Evolutionary conservation across 2,888 invertebrate species (phyloP), one percentile per base, ranked within the genome.

Genomic region (Xestia ashworthii): DNA sequence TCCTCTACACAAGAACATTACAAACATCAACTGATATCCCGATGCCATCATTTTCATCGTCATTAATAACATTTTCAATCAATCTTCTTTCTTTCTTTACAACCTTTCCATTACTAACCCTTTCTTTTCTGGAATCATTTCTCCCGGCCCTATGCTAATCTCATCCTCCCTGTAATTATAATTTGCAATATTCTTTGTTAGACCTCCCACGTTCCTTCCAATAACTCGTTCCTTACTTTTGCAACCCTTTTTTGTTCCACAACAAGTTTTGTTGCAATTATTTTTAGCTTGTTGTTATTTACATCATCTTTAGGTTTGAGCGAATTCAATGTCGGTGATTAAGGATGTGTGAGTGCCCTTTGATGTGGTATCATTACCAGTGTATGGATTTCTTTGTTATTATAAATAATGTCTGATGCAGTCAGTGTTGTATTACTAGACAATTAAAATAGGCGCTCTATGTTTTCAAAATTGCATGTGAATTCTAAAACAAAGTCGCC

Each of bases 161-260:
- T 38, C 32, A 64, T 53, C 55, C 67, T 41, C 41, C 25, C 38
- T 5, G 11, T 81, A 71, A 67, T 73, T 71, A 71, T 58, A 67
- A 46, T 82, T 73, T 71, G 71, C 32, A 74, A 65, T 82, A 68
- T 79, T 67, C 71, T 79, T 83, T 69, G 71, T 74, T 62, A 58
- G 81, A 81, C 84, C 84, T 76, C 84, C 81, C 83, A 81, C 50
- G 66, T 44, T 72, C 19, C 46, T 74, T 53, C 50, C 62, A 64
- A 71, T 69, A 74, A 48, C n/a, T 22, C 46, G 38, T n/a, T 65
- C 38, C 19, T 76, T 48, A 38, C 70, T 71, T 53, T 14, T 58
- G 38, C 11, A 74, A 11, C 60, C 60, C 48, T 69, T 71, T 81
- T 83, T 78, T 60, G n/a, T 32, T 77, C 19, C 69, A n/a, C 19